Evolutionary conservation across 2,888 invertebrate species (phyloP).

Genomic region (Parelbella ahira): DNA sequence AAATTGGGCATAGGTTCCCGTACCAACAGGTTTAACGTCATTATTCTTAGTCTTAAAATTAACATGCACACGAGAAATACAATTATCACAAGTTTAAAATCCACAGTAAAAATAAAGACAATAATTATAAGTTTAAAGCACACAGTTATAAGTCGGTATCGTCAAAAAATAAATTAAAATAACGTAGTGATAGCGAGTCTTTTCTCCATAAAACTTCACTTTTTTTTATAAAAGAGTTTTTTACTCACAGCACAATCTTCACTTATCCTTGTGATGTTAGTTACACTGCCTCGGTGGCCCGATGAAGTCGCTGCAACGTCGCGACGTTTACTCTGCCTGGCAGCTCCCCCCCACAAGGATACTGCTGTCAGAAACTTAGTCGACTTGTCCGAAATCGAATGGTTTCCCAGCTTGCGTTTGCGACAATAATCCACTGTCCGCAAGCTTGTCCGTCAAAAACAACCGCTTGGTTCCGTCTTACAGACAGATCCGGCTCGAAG

Average conservation of each 20-base stretch:
- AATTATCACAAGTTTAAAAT: background rate
- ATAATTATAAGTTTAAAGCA: too few relatives aligned
- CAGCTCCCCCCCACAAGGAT: background rate
- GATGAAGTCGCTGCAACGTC: background rate
- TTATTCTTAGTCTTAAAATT: constrained; percentile 6
- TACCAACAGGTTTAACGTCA: background rate
- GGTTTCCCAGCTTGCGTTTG: constrained; percentile 1
- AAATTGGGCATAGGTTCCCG: constrained; percentile 9
- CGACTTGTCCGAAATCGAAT: background rate
- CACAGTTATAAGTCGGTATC: too few relatives aligned
- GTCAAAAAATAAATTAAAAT: too few relatives aligned
- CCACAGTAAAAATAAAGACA: too few relatives aligned
- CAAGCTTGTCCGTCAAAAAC: constrained; percentile 2
- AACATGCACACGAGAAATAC: background rate
- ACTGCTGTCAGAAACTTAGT: background rate
- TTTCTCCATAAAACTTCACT: too few relatives aligned
- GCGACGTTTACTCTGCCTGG: background rate
- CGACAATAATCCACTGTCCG: constrained; percentile 11
- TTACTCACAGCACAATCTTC: too few relatives aligned
- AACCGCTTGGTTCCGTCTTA: background rate
- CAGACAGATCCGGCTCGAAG: constrained; percentile 1
- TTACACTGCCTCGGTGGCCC: background rate
- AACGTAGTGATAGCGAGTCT: too few relatives aligned
- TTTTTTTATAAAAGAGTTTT: too few relatives aligned
- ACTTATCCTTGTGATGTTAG: too few relatives aligned